Percentiles rank a stretch among this genome's conserved stretches.
Evolutionary conservation across 2,797 vertebrate genomes (phyloP).

Genomic region (Ctenopoma kingsleyae): DNA sequence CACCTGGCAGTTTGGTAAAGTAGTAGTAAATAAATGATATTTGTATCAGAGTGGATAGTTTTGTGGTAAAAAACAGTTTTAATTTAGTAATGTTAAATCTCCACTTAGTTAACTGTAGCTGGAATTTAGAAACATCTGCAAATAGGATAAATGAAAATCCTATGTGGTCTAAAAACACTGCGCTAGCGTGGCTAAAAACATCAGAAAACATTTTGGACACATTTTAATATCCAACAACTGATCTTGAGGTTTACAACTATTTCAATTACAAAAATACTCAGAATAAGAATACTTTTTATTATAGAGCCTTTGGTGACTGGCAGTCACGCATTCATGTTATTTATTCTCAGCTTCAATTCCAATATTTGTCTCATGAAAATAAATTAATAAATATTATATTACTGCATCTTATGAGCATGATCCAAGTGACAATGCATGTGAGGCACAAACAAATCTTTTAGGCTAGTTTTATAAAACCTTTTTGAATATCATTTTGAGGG

Average conservation of each 20-base stretch:
- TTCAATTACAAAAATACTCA: constrained; percentile 20
- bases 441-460: constrained; percentile 70
- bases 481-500: constrained; percentile 63
- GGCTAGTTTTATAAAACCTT: constrained; percentile 72
- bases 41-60: constrained; percentile 4
- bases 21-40: not conserved
- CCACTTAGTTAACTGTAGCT: not conserved
- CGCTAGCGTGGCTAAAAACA: constrained; percentile 37
- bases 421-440: constrained; percentile 73
- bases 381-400: constrained; percentile 55
- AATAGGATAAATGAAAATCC: not conserved
- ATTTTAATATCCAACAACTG: not conserved
- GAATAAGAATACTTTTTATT: constrained; percentile 22
- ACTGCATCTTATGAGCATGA: constrained; percentile 76
- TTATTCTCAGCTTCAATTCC: constrained; percentile 26
- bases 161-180: constrained; percentile 25
- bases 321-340: constrained; percentile 18
- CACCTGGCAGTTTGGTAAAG: not conserved
- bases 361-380: constrained; percentile 51
- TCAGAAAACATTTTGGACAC: constrained; percentile 21
- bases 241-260: constrained; percentile 30
- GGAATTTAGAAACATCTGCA: constrained; percentile 20
- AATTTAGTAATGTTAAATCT: not conserved
- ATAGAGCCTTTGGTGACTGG: constrained; percentile 29
- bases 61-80: not conserved